Evolutionary conservation across 2,113 vertebrate species (phyloP).

Genomic region (Mandrillus leucophaeus): DNA sequence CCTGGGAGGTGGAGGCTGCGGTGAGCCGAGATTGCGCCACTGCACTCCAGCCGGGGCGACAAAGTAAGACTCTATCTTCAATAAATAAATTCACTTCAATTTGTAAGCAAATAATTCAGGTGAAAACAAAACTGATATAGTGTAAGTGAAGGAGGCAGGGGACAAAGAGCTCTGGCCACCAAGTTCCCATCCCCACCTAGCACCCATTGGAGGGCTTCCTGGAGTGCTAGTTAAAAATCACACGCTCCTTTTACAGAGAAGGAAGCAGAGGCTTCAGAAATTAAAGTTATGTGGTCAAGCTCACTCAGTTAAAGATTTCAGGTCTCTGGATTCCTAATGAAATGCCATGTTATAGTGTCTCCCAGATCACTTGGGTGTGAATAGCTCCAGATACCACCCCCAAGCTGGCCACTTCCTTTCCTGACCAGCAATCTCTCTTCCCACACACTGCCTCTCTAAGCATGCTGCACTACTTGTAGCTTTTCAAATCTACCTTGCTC

Average conservation of each 20-base stretch:
- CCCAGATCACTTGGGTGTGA: not conserved
- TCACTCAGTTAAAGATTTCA: not conserved
- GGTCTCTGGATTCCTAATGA: not conserved
- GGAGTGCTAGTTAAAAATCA: not conserved
- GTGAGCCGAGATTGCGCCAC: no score
- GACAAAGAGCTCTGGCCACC: not conserved
- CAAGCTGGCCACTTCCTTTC: not conserved
- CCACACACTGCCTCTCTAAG: not conserved
- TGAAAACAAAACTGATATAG: not conserved
- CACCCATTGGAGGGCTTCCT: rapidly evolving
- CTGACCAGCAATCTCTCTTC: not conserved
- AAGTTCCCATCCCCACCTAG: rapidly evolving
- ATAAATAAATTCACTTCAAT: not conserved
- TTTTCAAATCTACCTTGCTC: not conserved
- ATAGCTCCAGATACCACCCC: no score
- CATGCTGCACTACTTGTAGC: not conserved
- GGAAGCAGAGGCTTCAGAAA: not conserved
- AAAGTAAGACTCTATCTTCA: no score
- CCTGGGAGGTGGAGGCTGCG: no score
- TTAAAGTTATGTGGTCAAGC: not conserved
- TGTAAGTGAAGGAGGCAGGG: not conserved
- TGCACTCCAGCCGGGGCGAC: no score
- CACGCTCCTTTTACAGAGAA: not conserved
- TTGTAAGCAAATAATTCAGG: not conserved
- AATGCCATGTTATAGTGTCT: not conserved